Base-by-base conservation (phyloP, 2,113 vertebrate species). In the Pipa parva region DNA sequence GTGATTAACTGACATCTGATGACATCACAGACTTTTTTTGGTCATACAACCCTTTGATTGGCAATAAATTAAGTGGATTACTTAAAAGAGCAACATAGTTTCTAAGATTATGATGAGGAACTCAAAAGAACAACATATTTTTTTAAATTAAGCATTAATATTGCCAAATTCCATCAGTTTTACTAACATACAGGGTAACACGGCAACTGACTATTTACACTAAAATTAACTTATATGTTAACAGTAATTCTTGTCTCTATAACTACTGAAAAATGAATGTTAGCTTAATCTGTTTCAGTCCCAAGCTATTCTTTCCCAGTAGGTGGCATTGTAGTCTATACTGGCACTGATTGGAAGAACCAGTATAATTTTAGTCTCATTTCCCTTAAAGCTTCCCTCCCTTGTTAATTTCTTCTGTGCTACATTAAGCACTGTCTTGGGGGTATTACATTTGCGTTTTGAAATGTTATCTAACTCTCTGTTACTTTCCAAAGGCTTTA, bases 391-490 rank as follows among this genome's bases (percentile, higher is more conserved):
- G 73, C 76, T 59, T 56, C 71, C 69, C 75, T 69, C 57, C 59
- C 64, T 79, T 74, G 74, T 72, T 78, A 77, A 80, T 63, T 31
- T 66, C 57, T 62, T 51, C 42, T 72, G 36, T 63, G 72, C 55
- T 78, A 72, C 71, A 77, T 85, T 80, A 80, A 83, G 76, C 82
- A 81, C 78, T 78, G 75, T 71, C 79, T 78, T 73, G 74, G 75
- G 79, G 78, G 80, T 83, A 81, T 80, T 69, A 84, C 85, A 83
- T 82, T 76, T 80, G 77, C 80, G 80, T 79, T 76, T 74, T 75
- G 76, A 54, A 60, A 69, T 77, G 78, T 78, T 78, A 10, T 20
- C 75, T 74, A 72, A 73, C 77, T 78, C 77, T 73, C 74, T 72
- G 69, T 70, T 75, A 72, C 69, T 80, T 75, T 80, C 77, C 73